These are phyloP conservation scores for Vulpes vulpes DNA, from an alignment of 2,113 vertebrate species.

Conservation along the genomic window DNA sequence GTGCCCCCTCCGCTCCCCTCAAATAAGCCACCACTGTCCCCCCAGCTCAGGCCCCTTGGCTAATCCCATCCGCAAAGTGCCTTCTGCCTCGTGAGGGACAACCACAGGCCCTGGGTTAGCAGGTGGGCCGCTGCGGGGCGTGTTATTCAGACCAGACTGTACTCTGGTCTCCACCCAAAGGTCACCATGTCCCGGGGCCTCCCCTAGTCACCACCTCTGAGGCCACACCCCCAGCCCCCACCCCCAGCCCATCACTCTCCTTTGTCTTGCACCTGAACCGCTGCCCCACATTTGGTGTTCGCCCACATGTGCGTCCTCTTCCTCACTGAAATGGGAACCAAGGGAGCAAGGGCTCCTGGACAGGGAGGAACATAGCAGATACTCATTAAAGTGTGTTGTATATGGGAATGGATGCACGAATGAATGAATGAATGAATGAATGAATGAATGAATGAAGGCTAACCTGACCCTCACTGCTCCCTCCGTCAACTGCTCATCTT, in stretches of 20 bases:
- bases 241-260: fast-evolving
- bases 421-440: neutral
- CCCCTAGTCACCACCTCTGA: neutral
- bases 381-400: neutral
- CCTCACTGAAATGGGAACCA: neutral
- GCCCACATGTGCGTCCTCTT: neutral
- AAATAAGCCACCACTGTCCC: neutral
- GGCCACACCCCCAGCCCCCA: neutral
- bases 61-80: neutral
- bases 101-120: neutral
- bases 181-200: too few relatives aligned
- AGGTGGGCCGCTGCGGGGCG: fast-evolving
- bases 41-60: neutral
- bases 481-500: neutral
- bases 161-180: neutral
- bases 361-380: fast-evolving
- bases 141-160: too few relatives aligned
- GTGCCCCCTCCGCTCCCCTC: neutral
- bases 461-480: fast-evolving
- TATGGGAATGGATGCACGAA: neutral
- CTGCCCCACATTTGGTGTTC: too few relatives aligned
- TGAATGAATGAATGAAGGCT: neutral
- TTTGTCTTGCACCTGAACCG: too few relatives aligned
- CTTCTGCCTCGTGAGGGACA: neutral
- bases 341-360: neutral